Evolutionary conservation across 1,140 invertebrate genomes (phyloP), one percentile per base, ranked within the genome.

Genomic region (Anthonomus grandis): DNA sequence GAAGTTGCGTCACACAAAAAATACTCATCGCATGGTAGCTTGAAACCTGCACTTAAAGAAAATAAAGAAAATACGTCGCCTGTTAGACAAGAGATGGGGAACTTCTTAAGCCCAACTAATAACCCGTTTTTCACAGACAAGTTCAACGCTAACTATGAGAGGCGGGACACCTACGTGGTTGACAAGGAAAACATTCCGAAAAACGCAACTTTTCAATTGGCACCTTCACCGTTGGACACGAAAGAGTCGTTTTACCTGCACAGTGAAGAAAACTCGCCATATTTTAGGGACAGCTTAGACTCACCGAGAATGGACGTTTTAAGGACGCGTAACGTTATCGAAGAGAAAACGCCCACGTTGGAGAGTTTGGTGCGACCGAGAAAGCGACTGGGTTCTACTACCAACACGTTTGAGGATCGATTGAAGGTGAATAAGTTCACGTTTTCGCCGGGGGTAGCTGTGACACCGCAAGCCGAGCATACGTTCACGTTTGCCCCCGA

Each of bases 151-250:
- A n/a, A 37, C 17, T 22, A 25, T 24, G 49, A 52, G 22, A 34
- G 59, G 17, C 52, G 62, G 23, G 55, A 38, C 15, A 62, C 64
- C 0, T 66, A 56, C 25, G 50, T 53, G n/a, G 18, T 60, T 2
- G 44, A 48, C 12, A 1, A n/a, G 15, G 2, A 51, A 2, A 31
- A 24, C 24, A 13, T 8, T 44, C 9, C 39, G 36, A 21, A 54
- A 4, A 17, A 37, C 8, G 21, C 12, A n/a, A 47, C 9, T 19
- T 45, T 23, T 12, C 6, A 15, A 15, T 34, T 17, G 12, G 4
- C 24, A 17, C 2, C 21, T 21, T 8, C 5, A 10, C 15, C 25
- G 8, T 15, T 25, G 10, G 34, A 41, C 6, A 23, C 46, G 8
- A 19, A 19, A 21, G 22, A 45, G 1, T 19, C 41, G n/a, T 44